Conservation (phyloP, 2,888 invertebrate genomes). For the Trichopria drosophilae region DNA sequence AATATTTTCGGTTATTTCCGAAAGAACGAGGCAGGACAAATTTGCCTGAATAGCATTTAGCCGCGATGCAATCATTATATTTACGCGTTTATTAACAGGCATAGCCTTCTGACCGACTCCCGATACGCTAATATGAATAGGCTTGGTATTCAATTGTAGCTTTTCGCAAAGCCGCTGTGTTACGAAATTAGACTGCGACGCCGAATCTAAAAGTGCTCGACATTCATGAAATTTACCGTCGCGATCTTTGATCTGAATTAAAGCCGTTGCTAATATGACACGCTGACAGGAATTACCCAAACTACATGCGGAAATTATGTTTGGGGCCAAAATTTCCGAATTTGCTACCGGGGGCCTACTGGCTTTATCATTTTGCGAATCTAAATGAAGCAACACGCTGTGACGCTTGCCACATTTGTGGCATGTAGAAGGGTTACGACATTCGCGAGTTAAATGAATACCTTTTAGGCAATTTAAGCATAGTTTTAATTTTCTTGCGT, state of each 20-base stretch:
- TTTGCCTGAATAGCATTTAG: background rate
- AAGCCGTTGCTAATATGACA: too few species aligned
- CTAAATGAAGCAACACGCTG: too few species aligned
- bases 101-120: background rate
- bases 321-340: too few species aligned
- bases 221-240: background rate
- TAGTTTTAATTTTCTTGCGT: background rate
- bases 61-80: background rate
- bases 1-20: constrained; percentile 1
- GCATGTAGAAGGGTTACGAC: background rate
- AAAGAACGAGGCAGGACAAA: background rate
- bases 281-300: too few species aligned
- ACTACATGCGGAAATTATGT: too few species aligned
- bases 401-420: background rate
- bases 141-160: background rate
- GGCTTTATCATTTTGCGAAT: background rate
- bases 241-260: background rate
- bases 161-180: background rate
- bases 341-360: too few species aligned
- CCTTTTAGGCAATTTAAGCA: constrained; percentile 5
- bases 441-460: background rate
- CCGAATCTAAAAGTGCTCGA: constrained; percentile 2
- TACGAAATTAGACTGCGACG: constrained; percentile 1
- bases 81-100: background rate
- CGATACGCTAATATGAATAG: background rate